These are phyloP conservation scores for Dicyrtoma fusca DNA, from an alignment of 2,888 invertebrate genomes.

Conservation along the genomic window DNA sequence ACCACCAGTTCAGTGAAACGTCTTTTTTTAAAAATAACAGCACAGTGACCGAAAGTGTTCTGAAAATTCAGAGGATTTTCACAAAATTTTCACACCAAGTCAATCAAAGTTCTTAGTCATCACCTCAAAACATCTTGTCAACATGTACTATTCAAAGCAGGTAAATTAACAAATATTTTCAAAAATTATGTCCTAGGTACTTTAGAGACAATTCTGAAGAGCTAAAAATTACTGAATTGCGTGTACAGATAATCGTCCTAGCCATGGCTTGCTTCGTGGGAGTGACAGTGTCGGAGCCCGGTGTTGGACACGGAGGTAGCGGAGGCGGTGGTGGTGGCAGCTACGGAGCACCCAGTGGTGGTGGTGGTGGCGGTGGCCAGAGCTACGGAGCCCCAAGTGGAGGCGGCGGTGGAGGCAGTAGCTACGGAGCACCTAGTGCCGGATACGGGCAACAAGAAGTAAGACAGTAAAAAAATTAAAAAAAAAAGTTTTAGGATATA, in stretches of 20 bases:
- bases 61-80: too few species aligned
- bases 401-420: constrained; percentile 13
- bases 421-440: constrained; percentile 16
- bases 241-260: constrained; percentile 12
- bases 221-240: background rate
- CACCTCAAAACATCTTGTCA: background rate
- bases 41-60: too few species aligned
- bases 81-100: too few species aligned
- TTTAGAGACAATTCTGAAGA: background rate
- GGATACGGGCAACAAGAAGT: constrained; percentile 12
- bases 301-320: constrained; percentile 5
- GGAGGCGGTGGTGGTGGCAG: constrained; percentile 26
- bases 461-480: constrained; percentile 13
- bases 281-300: constrained; percentile 25
- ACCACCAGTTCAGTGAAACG: too few species aligned
- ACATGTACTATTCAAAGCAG: constrained; percentile 11
- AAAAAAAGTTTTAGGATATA: background rate
- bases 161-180: background rate
- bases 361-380: constrained; percentile 2
- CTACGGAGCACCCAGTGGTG: background rate
- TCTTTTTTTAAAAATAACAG: too few species aligned
- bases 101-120: background rate
- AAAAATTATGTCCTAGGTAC: too few species aligned
- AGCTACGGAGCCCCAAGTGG: background rate
- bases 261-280: constrained; percentile 23